Base-by-base conservation (phyloP, 2,113 vertebrate genomes). In the Platichthys flesus region DNA sequence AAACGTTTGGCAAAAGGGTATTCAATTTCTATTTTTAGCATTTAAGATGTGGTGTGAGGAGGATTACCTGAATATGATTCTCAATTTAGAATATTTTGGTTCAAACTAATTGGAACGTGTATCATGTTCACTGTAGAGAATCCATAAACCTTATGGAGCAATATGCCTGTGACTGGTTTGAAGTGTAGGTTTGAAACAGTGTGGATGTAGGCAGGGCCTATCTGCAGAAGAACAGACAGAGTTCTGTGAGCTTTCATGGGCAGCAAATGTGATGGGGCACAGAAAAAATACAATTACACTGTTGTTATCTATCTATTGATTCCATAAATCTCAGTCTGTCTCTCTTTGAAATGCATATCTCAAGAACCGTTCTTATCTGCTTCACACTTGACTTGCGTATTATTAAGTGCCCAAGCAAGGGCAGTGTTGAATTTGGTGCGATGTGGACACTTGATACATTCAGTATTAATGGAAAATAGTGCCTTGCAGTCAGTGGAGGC, bases 221-320 rank as follows among this genome's bases (percentile, higher is more conserved):
- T 67, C 84, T 82, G 51, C 45, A 78, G 28, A 6, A 26, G 26
- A 85, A 31, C 51, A 67, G 57, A 71, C 59, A 60, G 5, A 45
- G 42, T 66, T 63, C 67, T 37, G 20, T 4, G 47, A 59, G 67
- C 68, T 63, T 31, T 37, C 55, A 18, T 71, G 4, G 47, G 47
- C 15, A 51, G 5, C 47, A 16, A 42, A 1, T 12, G 31, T 31
- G 3, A 23, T 58, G 56, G 20, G 16, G 49, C 9, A 14, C 28
- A 71, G 12, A 71, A 69, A 75, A 75, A 77, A 58, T 12, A 51
- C 12, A 74, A 74, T 49, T 55, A 68, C 21, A n/a, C 37, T 21
- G 57, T 67, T 35, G 57, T 69, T 35, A 52, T 67, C 47, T 51
- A 15, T 20, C 47, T 18, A 51, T 51, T 51, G 18, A 51, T 51